phyloP scores from a whole-genome alignment of 2,797 vertebrate genomes.

The Poeciliopsis turneri region DNA sequence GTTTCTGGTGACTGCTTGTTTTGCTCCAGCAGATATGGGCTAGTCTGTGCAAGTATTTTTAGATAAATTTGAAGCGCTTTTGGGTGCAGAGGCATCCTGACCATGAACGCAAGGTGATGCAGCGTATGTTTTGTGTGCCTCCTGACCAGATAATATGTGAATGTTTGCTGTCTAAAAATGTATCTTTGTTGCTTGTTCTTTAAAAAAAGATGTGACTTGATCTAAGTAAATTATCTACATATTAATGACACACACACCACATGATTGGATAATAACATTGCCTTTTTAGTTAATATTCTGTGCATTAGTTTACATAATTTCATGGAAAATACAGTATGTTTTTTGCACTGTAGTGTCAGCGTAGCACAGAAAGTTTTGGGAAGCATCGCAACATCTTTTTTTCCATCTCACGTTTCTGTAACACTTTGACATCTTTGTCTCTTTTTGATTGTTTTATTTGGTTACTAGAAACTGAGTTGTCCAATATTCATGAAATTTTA shows the following conservation, averaged over 20 bases:
- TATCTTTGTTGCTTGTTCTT: not conserved
- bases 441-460: conserved; percentile 9
- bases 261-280: conserved; percentile 24
- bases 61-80: conserved; percentile 26
- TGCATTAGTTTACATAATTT: conserved; percentile 6
- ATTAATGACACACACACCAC: conserved; percentile 8
- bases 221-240: conserved; percentile 15
- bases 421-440: conserved; percentile 74
- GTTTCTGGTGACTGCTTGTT: conserved; percentile 44
- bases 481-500: not conserved
- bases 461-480: conserved; percentile 13
- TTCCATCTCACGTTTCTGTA: conserved; percentile 58
- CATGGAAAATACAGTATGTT: conserved; percentile 14
- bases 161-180: conserved; percentile 13
- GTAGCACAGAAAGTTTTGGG: conserved; percentile 26
- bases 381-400: conserved; percentile 58
- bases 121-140: conserved; percentile 31
- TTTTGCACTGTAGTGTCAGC: conserved; percentile 13
- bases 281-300: conserved; percentile 30
- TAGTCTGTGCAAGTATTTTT: conserved; percentile 34
- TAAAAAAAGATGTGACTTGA: not conserved
- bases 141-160: conserved; percentile 12
- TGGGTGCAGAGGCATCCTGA: conserved; percentile 11
- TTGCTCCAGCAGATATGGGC: conserved; percentile 13
- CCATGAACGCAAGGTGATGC: conserved; percentile 31